These are phyloP conservation scores for Calephelis virginiensis DNA, from an alignment of 1,140 invertebrate genomes.

Conservation along the genomic window DNA sequence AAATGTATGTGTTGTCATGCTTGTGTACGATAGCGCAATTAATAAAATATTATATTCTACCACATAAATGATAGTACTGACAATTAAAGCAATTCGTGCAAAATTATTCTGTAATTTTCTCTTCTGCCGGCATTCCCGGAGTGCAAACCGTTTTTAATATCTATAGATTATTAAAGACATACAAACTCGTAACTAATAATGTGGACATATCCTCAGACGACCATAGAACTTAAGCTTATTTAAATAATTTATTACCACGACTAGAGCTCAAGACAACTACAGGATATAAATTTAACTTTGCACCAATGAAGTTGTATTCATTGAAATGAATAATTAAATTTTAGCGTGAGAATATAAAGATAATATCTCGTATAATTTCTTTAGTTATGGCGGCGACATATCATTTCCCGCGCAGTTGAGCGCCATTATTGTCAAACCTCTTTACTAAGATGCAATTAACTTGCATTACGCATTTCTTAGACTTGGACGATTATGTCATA, in stretches of 20 bases:
- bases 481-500: not conserved
- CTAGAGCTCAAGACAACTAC: conserved; percentile 1
- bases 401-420: conserved; percentile 47
- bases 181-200: too few species aligned
- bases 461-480: conserved; percentile 16
- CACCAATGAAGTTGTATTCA: conserved; percentile 12
- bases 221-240: conserved; percentile 5
- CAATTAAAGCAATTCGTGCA: too few species aligned
- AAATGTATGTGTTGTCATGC: too few species aligned
- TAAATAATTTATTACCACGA: conserved; percentile 10
- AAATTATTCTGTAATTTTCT: too few species aligned
- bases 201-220: too few species aligned
- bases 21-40: too few species aligned
- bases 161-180: too few species aligned
- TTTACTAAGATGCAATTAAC: conserved; percentile 30
- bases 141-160: too few species aligned
- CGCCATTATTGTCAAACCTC: conserved; percentile 38
- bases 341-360: conserved; percentile 49
- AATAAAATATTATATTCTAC: too few species aligned
- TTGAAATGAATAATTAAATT: conserved; percentile 16
- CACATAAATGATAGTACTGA: too few species aligned
- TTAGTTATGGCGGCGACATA: conserved; percentile 50
- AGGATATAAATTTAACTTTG: conserved; percentile 13
- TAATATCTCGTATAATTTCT: conserved; percentile 43
- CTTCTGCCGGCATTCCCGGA: too few species aligned